phyloP scores from a whole-genome alignment of 2,888 invertebrate genomes.

The Gibbula magus region DNA sequence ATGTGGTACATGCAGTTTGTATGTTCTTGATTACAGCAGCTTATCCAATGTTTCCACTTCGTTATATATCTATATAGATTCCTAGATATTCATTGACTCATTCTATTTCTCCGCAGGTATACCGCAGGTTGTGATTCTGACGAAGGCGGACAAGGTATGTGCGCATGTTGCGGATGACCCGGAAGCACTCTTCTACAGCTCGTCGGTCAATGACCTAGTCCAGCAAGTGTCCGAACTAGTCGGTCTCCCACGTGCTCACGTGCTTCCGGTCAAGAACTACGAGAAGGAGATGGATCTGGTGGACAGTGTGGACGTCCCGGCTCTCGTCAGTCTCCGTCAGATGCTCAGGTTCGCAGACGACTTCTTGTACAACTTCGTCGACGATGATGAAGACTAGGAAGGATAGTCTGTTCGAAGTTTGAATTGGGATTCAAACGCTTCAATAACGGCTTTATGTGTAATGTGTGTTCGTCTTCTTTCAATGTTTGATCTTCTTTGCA shows the following conservation, averaged over 20 bases:
- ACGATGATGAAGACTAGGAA: slow-evolving; percentile 1
- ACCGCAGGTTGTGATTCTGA: slow-evolving; percentile 49
- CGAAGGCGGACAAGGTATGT: slow-evolving; percentile 51
- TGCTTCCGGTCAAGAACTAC: slow-evolving; percentile 53
- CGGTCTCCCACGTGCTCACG: slow-evolving; percentile 44
- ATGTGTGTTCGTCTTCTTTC: no score
- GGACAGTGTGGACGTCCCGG: slow-evolving; percentile 39
- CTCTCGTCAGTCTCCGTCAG: slow-evolving; percentile 41
- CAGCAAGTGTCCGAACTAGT: slow-evolving; percentile 42
- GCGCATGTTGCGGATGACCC: slow-evolving; percentile 35
- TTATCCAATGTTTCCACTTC: no score
- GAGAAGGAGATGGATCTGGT: slow-evolving; percentile 43
- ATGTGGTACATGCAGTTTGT: no score
- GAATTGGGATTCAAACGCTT: no score
- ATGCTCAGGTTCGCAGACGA: slow-evolving; percentile 45
- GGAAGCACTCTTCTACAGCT: slow-evolving; percentile 36
- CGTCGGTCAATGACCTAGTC: slow-evolving; percentile 36
- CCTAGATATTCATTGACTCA: not conserved
- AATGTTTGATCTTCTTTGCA: no score
- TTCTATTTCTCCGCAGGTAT: slow-evolving; percentile 38
- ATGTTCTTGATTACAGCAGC: no score
- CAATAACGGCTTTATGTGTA: no score
- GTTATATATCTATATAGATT: no score
- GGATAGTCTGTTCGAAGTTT: no score
- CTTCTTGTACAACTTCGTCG: slow-evolving; percentile 39